Conservation (phyloP, 2,888 invertebrate species). For the Neocrepidodera transversa region DNA sequence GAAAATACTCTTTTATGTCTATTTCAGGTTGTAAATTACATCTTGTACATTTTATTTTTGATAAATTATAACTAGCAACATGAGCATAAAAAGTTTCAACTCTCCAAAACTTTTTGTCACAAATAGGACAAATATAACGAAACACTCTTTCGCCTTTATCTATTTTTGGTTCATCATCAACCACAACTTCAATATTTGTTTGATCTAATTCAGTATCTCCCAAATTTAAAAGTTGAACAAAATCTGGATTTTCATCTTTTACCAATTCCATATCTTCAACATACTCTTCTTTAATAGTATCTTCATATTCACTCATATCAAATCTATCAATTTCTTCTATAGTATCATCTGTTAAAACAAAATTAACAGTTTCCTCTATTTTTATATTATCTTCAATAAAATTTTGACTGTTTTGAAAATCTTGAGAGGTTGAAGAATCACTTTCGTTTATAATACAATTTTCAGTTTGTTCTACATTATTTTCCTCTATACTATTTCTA, state of each 20-base stretch:
- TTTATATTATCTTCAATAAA: not conserved
- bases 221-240: slow-evolving; percentile 3
- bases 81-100: slow-evolving; percentile 4
- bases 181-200: slow-evolving; percentile 10
- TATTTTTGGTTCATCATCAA: slow-evolving; percentile 2
- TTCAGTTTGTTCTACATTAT: not conserved
- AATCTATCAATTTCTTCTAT: not conserved
- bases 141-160: not conserved
- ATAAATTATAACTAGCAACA: slow-evolving; percentile 5
- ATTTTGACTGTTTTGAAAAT: not conserved
- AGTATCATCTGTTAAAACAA: not conserved
- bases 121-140: slow-evolving; percentile 16
- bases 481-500: not conserved
- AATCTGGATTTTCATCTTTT: not conserved
- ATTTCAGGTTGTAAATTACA: slow-evolving; percentile 4
- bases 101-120: slow-evolving; percentile 3
- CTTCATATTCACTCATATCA: not conserved
- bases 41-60: slow-evolving; percentile 9
- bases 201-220: not conserved
- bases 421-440: not conserved
- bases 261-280: not conserved
- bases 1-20: slow-evolving; percentile 12
- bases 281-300: not conserved
- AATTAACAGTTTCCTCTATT: not conserved
- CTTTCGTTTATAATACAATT: not conserved